Evolutionary conservation across 2,113 vertebrate genomes (phyloP).

Genomic region (Eulacestoma nigropectus): DNA sequence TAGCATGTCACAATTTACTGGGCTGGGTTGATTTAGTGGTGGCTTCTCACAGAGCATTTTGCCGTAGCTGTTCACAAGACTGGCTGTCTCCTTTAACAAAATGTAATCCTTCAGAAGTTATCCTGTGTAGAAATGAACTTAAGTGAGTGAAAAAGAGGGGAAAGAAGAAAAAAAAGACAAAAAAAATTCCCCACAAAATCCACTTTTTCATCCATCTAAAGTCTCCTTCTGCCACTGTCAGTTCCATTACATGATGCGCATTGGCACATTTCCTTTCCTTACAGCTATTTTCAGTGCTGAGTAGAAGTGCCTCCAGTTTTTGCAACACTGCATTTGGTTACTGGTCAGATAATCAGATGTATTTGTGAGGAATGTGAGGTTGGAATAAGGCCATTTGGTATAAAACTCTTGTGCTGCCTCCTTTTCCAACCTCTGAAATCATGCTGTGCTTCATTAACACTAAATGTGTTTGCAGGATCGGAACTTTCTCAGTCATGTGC

Average conservation of each 20-base stretch:
- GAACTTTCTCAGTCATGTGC: background rate
- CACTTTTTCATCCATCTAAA: background rate
- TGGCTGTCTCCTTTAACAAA: background rate
- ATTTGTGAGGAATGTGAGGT: background rate
- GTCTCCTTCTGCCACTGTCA: background rate
- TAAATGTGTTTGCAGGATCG: background rate
- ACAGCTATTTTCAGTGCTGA: background rate
- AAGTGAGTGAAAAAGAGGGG: background rate
- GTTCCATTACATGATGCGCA: fast-evolving
- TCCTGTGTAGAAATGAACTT: background rate
- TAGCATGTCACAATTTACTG: fast-evolving
- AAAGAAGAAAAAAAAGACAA: background rate
- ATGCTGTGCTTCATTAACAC: background rate
- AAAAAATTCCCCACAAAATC: background rate
- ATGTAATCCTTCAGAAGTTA: background rate
- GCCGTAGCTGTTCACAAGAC: background rate
- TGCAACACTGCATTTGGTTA: background rate
- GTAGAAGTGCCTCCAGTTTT: background rate
- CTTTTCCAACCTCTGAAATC: background rate
- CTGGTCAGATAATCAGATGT: background rate
- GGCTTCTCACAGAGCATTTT: background rate
- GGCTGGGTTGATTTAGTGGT: background rate
- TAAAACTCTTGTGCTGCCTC: background rate
- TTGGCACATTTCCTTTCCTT: background rate
- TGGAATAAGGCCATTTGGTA: background rate